These are phyloP conservation scores for Pachypanchax playfairii DNA, from an alignment of 2,113 vertebrate species.

Conservation along the genomic window DNA sequence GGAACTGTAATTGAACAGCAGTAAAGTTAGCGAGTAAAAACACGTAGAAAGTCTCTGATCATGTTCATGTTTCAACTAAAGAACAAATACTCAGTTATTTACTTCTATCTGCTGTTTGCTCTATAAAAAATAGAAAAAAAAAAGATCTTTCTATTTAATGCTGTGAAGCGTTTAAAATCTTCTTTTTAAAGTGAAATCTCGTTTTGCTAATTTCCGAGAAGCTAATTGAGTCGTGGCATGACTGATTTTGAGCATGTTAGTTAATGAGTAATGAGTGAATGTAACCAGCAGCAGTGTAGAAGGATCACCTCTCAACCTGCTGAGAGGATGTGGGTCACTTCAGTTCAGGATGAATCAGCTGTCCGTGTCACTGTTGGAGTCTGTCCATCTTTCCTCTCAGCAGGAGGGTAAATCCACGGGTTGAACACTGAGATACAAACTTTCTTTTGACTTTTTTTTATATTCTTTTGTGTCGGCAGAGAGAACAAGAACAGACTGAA, in stretches of 20 bases:
- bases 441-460: not conserved
- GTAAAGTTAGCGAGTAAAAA: no score
- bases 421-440: slow-evolving; percentile 19
- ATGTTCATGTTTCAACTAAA: slow-evolving; percentile 25
- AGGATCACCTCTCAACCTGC: not conserved
- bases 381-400: not conserved
- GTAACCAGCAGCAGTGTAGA: not conserved
- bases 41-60: no score
- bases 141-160: not conserved
- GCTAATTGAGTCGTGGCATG: not conserved
- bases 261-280: slow-evolving; percentile 2
- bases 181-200: not conserved
- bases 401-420: slow-evolving; percentile 5
- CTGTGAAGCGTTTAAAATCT: not conserved
- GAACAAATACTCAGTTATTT: slow-evolving; percentile 30
- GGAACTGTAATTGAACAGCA: slow-evolving; percentile 41
- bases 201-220: slow-evolving; percentile 10
- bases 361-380: not conserved
- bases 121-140: no score
- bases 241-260: not conserved
- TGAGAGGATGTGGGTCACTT: slow-evolving; percentile 7
- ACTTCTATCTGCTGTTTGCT: slow-evolving; percentile 43
- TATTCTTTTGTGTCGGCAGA: not conserved
- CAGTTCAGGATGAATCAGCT: slow-evolving; percentile 16
- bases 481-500: slow-evolving; percentile 1